Percentiles rank a stretch among this genome's conserved stretches.
Evolutionary conservation across 2,113 vertebrate genomes (phyloP).

Genomic region (Scortum barcoo): DNA sequence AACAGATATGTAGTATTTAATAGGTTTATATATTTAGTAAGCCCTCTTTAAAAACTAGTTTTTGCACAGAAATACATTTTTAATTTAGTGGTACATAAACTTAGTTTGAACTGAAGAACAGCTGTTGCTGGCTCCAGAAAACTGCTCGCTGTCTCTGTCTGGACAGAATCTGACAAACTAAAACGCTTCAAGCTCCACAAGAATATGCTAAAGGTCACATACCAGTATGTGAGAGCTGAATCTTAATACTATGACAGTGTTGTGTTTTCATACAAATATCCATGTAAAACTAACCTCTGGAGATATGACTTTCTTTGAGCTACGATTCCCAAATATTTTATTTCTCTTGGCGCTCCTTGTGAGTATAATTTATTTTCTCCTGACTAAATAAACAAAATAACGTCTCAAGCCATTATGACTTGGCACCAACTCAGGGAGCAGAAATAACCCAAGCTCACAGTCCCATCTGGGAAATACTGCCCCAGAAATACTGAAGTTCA

Average conservation of each 20-base stretch:
- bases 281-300: constrained; percentile 49
- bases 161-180: neutral
- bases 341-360: constrained; percentile 60
- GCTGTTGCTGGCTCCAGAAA: constrained; percentile 12
- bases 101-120: neutral
- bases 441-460: constrained; percentile 42
- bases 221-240: constrained; percentile 29
- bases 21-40: neutral
- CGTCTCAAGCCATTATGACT: constrained; percentile 56
- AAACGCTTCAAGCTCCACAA: constrained; percentile 9
- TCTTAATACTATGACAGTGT: constrained; percentile 29
- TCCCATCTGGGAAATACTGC: constrained; percentile 43
- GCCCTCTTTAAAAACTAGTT: neutral
- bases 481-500: constrained; percentile 40
- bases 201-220: constrained; percentile 51
- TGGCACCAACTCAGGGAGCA: constrained; percentile 53
- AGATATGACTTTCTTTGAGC: constrained; percentile 43
- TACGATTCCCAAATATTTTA: constrained; percentile 54
- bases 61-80: neutral
- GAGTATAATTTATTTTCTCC: constrained; percentile 63
- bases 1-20: neutral
- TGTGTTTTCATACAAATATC: constrained; percentile 49
- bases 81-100: neutral
- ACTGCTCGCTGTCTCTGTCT: neutral
- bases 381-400: constrained; percentile 71